A percentile compares a stretch with the other conserved stretches of the same genome.
Conservation (phyloP, 2,888 invertebrate genomes). For the Entomobrya multifasciata region DNA sequence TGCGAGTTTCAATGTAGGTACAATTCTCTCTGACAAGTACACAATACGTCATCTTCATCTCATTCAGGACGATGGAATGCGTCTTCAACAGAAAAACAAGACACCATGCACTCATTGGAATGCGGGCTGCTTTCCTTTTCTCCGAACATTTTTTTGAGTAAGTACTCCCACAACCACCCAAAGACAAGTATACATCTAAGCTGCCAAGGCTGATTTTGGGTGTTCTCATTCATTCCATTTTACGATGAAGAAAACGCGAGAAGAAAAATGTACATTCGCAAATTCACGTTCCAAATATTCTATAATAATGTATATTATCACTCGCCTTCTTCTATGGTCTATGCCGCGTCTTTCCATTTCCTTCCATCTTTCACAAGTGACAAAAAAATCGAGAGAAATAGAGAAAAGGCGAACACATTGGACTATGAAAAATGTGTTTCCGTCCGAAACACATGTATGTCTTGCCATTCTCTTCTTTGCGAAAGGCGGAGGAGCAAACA, state of each 20-base stretch:
- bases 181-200: neutral
- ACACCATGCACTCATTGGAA: constrained; percentile 56
- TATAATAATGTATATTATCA: no score
- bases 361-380: constrained; percentile 61
- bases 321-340: neutral
- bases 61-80: constrained; percentile 32
- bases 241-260: neutral
- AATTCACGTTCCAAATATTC: no score
- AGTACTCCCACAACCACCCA: constrained; percentile 6
- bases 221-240: constrained; percentile 36
- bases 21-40: constrained; percentile 22
- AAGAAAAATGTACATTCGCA: no score
- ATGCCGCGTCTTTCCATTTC: constrained; percentile 35
- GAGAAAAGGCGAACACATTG: constrained; percentile 51
- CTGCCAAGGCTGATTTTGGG: constrained; percentile 17
- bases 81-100: constrained; percentile 23
- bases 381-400: constrained; percentile 38
- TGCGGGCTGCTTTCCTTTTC: constrained; percentile 16
- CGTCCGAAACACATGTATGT: constrained; percentile 64
- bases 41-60: constrained; percentile 30
- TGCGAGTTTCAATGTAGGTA: no score
- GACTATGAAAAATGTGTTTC: constrained; percentile 66
- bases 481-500: constrained; percentile 32
- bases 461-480: constrained; percentile 38
- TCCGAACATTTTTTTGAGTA: constrained; percentile 18